phyloP scores from a whole-genome alignment of 2,113 vertebrate genomes.

The Phaethon lepturus region DNA sequence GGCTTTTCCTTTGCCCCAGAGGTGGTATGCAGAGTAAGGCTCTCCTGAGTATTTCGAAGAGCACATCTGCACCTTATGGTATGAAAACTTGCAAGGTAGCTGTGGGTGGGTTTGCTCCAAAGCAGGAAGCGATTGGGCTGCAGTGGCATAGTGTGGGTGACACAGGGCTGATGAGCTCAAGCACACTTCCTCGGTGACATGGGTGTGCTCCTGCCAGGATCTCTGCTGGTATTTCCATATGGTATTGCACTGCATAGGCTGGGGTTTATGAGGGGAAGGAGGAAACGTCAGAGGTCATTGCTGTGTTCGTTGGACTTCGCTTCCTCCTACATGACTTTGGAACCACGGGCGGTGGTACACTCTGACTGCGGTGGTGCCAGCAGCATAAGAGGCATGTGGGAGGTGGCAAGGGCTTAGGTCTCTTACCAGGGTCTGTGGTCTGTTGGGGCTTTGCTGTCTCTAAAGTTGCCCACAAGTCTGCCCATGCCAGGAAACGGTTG shows the following conservation, averaged over 20 bases:
- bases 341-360: accelerated
- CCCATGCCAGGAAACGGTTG: accelerated
- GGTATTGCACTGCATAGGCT: not conserved
- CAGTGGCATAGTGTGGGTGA: not conserved
- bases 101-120: not conserved
- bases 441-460: not conserved
- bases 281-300: not conserved
- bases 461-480: not conserved
- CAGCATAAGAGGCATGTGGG: accelerated
- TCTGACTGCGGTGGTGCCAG: not conserved
- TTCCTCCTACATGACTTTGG: not conserved
- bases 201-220: not conserved
- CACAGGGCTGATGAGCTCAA: not conserved
- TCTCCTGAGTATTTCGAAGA: not conserved
- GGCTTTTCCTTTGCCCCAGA: not conserved
- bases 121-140: not conserved
- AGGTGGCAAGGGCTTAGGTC: not conserved
- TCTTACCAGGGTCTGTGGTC: not conserved
- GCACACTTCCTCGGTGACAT: not conserved
- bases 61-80: not conserved
- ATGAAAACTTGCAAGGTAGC: not conserved
- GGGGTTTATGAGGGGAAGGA: not conserved
- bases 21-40: not conserved
- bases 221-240: not conserved
- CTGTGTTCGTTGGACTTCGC: accelerated